Evolutionary conservation across 2,797 vertebrate species (phyloP).

Genomic region (Macropus fuliginosus): DNA sequence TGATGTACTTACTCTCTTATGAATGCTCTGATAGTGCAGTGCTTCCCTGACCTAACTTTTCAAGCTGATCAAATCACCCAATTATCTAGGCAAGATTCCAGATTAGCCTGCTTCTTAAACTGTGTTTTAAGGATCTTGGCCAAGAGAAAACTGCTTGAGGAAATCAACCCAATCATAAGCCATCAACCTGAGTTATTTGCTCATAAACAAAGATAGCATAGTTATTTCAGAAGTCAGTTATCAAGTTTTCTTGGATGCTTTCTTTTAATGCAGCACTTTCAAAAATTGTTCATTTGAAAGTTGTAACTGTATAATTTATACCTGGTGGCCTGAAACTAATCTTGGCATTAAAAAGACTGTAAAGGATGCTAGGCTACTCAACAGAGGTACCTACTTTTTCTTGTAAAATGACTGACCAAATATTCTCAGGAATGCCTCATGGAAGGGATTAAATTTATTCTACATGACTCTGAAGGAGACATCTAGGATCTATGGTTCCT

Average conservation of each 20-base stretch:
- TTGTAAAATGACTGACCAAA: neutral
- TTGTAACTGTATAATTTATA: neutral
- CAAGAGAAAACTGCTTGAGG: neutral
- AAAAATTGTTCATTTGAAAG: neutral
- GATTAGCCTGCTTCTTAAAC: neutral
- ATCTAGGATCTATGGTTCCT: neutral
- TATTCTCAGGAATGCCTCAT: neutral
- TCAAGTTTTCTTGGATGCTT: neutral
- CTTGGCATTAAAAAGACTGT: neutral
- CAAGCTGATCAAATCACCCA: neutral
- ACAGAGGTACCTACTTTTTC: neutral
- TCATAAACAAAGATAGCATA: neutral
- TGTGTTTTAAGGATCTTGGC: neutral
- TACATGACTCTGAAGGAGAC: neutral
- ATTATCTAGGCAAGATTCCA: neutral
- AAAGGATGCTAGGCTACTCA: neutral
- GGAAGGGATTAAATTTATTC: neutral
- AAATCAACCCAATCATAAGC: neutral
- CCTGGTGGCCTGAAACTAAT: neutral
- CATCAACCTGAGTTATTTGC: neutral
- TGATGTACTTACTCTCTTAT: neutral
- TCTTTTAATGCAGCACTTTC: neutral
- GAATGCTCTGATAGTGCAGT: neutral
- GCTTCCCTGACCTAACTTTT: neutral
- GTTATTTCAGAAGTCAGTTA: neutral